Evolutionary conservation across 2,888 invertebrate species (phyloP).

Genomic region (Zaprionus obscuricornis): DNA sequence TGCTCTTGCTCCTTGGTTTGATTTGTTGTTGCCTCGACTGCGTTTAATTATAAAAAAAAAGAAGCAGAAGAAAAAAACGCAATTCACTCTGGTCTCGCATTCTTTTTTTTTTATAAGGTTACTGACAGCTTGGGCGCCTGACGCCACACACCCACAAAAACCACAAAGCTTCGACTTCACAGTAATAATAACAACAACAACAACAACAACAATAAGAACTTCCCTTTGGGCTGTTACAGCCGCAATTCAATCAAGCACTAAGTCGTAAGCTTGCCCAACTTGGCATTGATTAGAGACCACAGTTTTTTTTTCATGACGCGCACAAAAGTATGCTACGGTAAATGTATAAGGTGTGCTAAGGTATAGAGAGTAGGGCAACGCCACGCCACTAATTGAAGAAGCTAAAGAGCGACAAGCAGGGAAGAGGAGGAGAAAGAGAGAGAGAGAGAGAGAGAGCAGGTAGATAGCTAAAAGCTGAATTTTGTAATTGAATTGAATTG

Average conservation of each 20-base stretch:
- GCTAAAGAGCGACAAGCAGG: background rate
- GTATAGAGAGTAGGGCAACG: too few relatives aligned
- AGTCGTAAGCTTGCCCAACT: conserved; percentile 47
- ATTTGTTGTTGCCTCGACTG: conserved; percentile 64
- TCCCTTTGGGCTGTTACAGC: conserved; percentile 15
- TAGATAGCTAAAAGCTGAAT: conserved; percentile 1
- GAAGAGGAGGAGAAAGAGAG: background rate
- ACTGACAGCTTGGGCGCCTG: conserved; percentile 11
- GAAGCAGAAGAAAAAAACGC: conserved; percentile 32
- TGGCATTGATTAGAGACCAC: conserved; percentile 65
- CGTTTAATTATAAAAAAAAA: conserved; percentile 62
- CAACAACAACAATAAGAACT: too few relatives aligned
- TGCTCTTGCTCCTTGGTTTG: conserved; percentile 53
- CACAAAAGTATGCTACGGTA: conserved; percentile 48
- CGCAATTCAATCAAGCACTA: conserved; percentile 71
- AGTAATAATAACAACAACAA: too few relatives aligned
- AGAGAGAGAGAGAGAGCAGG: background rate
- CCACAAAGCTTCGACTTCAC: background rate
- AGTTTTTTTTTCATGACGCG: conserved; percentile 17
- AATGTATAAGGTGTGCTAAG: too few relatives aligned
- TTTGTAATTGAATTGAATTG: conserved; percentile 73
- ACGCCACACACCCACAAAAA: background rate
- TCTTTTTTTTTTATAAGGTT: conserved; percentile 30
- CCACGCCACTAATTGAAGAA: conserved; percentile 50
- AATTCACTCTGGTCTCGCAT: conserved; percentile 15